Percentiles rank a stretch among this genome's conserved stretches.
These are phyloP conservation scores for Trilocha varians DNA, from an alignment of 2,888 invertebrate species.

Conservation along the genomic window DNA sequence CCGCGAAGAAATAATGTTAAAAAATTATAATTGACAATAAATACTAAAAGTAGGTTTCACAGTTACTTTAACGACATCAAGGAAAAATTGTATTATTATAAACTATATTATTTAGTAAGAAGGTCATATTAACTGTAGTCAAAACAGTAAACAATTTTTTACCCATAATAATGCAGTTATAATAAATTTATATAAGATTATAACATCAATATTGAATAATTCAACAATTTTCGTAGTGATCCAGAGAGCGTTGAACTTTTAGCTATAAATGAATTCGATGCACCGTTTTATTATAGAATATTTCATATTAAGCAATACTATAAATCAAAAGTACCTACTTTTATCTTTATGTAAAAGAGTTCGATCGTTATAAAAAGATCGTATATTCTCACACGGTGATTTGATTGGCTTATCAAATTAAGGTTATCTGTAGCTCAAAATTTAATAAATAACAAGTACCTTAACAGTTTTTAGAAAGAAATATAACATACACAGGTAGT, in stretches of 20 bases:
- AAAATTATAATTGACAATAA: too few relatives aligned
- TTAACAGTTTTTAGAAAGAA: too few relatives aligned
- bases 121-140: too few relatives aligned
- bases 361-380: conserved; percentile 3
- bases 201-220: conserved; percentile 7
- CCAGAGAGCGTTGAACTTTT: conserved; percentile 34
- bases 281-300: conserved; percentile 11
- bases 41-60: too few relatives aligned
- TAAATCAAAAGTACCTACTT: conserved; percentile 5
- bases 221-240: conserved; percentile 27
- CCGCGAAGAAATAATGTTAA: too few relatives aligned
- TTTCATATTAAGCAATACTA: conserved; percentile 6
- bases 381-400: neutral
- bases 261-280: conserved; percentile 21
- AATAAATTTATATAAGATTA: neutral
- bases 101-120: neutral
- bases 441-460: too few relatives aligned
- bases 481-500: too few relatives aligned
- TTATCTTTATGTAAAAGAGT: conserved; percentile 5
- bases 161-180: neutral
- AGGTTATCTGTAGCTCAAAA: too few relatives aligned
- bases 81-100: neutral
- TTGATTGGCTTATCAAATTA: neutral
- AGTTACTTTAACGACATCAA: neutral
- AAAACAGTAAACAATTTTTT: neutral